Base-by-base conservation (phyloP, 1,140 invertebrate genomes). In the Cherax quadricarinatus region DNA sequence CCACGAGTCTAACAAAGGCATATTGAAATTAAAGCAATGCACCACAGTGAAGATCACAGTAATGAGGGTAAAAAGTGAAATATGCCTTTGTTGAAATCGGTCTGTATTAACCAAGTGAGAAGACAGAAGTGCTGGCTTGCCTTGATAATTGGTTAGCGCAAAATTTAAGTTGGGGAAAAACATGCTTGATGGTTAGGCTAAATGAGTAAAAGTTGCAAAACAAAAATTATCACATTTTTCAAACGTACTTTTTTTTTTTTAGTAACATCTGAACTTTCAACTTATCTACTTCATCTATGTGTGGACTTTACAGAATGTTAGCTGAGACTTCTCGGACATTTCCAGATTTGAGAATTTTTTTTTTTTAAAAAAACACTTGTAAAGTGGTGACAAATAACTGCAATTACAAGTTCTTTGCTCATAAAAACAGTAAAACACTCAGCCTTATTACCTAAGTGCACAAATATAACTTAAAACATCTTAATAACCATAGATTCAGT, bases 21-120 rank as follows among this genome's bases (percentile, higher is more conserved):
- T 86, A 91, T 91, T 70, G 62, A 48, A 48, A 79, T 91, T 91
- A 91, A 91, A 91, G 89, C 89, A 86, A 66, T 60, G 89, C 89
- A 91, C 53, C 84, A 51, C 30, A 57, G 84, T 30, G n/a, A 30
- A 87, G 83, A 91, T 91, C 89, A 91, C 89, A 91, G 89, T 87
- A 91, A 60, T 86, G 84, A 30, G 85, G 85, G 87, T 91, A 87
- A 91, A 84, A 86, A 91, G 89, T 91, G 89, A 81, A 91, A 91
- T 91, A 91, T 91, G 89, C 89, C 89, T 87, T 86, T 86, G 89
- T 91, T 91, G 79, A 91, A 91, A 84, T 91, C 89, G 85, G 88
- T 90, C 5, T 80, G 70, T 79, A 66, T 79, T 86, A 82, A 41
- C 81, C 73, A 73, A 86, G 83, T 86, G 16, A 86, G 83, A 51